Evolutionary conservation across 2,888 invertebrate genomes (phyloP), one percentile per base, ranked within the genome.

Genomic region (Gryllus longicercus): DNA sequence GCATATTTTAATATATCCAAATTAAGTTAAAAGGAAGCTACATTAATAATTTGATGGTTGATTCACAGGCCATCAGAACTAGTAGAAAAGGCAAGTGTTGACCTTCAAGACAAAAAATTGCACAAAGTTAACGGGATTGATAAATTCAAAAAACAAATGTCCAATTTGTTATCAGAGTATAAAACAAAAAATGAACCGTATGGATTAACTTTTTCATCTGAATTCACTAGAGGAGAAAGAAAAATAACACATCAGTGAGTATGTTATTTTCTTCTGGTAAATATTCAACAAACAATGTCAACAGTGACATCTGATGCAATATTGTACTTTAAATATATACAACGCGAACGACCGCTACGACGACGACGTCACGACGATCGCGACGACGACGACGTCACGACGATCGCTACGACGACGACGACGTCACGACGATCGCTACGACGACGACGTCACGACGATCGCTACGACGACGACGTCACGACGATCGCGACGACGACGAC

Each of bases 221-320:
- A 87, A 25, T 88, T 89, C 81, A 84, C 85, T 5, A 86, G 86
- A 81, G 88, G 87, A 11, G 88, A 89, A 83, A 83, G 89, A 75
- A 86, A 86, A 49, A 82, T 85, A 77, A 87, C 89, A 79, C 89
- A 89, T 82, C 83, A 84, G 85, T 86, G 82, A 83, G 83, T 81
- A 25, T 63, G 38, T 11, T 18, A 78, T 25, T 51, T n/a, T 50
- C 78, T 1, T 16, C 21, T 11, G n/a, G 5, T 50, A 21, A 25
- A 51, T 4, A 11, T 63, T 63, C 0, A 21, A 21, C 21, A 21
- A 1, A 21, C 21, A 21, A 1, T 63, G 11, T 18, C 16, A 63
- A 5, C 38, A 5, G 38, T 5, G 38, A 38, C 38, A 38, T 38
- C 3, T 5, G 5, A 1, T 5, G 5, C 38, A 38, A 38, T 5